These are phyloP conservation scores for Hiodon alosoides DNA, from an alignment of 2,113 vertebrate species.

Conservation along the genomic window DNA sequence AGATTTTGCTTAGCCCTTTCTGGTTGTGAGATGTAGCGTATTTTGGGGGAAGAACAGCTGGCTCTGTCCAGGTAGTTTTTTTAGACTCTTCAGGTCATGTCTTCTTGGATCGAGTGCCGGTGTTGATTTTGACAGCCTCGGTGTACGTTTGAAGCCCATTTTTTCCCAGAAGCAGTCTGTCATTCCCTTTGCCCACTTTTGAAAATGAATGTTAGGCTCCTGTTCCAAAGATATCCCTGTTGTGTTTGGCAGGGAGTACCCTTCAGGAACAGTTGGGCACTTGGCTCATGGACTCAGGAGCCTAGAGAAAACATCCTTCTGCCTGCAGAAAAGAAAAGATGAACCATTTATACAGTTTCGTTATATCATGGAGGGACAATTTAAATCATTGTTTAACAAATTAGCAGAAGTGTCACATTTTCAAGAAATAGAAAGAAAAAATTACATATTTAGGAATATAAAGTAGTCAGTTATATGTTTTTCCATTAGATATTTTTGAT, in stretches of 20 bases:
- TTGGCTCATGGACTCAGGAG: not conserved
- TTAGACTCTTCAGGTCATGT: not conserved
- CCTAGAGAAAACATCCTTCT: not conserved
- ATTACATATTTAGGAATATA: not conserved
- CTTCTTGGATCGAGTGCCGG: too few relatives aligned
- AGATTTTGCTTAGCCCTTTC: conserved; percentile 1
- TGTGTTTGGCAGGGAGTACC: not conserved
- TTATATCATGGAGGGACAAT: not conserved
- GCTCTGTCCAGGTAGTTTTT: not conserved
- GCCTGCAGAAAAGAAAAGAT: not conserved
- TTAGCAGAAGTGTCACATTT: not conserved
- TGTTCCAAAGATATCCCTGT: conserved; percentile 16
- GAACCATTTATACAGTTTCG: not conserved
- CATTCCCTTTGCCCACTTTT: not conserved
- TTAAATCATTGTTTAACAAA: not conserved
- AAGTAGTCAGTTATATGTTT: too few relatives aligned
- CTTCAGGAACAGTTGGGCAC: conserved; percentile 11
- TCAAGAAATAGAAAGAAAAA: not conserved
- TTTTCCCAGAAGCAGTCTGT: conserved; percentile 14
- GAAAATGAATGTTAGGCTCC: conserved; percentile 14
- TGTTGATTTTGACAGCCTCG: not conserved
- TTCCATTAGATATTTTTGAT: too few relatives aligned
- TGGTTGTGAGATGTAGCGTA: not conserved
- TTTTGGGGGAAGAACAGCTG: not conserved
- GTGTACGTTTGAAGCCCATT: not conserved